Conservation (phyloP, 2,113 vertebrate species). For the Morone saxatilis region DNA sequence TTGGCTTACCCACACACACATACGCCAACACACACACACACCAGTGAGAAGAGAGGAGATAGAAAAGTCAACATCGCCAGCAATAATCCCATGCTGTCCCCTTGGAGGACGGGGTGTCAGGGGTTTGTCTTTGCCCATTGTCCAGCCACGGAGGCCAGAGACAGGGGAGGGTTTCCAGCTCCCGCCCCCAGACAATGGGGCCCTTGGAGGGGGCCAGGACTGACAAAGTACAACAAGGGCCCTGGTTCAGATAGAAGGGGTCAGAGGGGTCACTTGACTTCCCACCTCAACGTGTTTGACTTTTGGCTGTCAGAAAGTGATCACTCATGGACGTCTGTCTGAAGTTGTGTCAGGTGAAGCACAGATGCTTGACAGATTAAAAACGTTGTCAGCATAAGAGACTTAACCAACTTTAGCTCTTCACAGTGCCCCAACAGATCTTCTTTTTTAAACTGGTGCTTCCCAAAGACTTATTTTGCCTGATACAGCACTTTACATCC, state of each 20-base stretch:
- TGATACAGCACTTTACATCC: conserved; percentile 18
- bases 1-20: conserved; percentile 47
- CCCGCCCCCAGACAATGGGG: conserved; percentile 66
- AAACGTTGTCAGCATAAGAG: background rate
- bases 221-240: conserved; percentile 49
- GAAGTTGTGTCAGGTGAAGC: conserved; percentile 14
- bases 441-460: background rate
- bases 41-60: conserved; percentile 49
- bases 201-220: conserved; percentile 54
- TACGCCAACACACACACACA: conserved; percentile 36
- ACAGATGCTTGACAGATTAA: background rate
- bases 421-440: background rate
- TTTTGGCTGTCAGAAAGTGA: conserved; percentile 19
- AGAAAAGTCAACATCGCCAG: conserved; percentile 66
- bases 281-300: conserved; percentile 46
- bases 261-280: conserved; percentile 54
- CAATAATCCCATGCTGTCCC: conserved; percentile 63
- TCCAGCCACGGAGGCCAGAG: conserved; percentile 64
- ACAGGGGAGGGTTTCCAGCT: conserved; percentile 66
- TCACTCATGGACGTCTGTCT: background rate
- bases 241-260: conserved; percentile 36
- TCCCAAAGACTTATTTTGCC: background rate
- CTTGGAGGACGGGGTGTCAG: conserved; percentile 63
- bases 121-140: conserved; percentile 70
- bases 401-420: background rate